Percentiles rank a stretch among this genome's conserved stretches.
Conservation (phyloP, 2,797 vertebrate species). For the Cynopterus sphinx region DNA sequence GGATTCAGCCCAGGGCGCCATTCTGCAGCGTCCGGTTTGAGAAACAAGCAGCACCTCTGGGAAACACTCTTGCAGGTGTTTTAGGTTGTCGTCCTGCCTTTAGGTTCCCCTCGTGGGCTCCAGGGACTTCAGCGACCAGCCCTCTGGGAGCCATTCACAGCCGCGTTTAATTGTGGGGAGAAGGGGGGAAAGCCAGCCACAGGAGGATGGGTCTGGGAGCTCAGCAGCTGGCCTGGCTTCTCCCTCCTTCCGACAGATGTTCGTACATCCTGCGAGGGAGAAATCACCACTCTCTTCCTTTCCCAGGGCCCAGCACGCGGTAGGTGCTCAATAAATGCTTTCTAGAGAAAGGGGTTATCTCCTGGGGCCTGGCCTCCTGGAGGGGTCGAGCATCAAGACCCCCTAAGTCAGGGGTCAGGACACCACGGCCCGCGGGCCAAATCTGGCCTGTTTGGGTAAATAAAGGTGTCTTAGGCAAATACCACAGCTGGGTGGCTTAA, state of each 20-base stretch:
- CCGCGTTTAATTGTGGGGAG: rapidly evolving
- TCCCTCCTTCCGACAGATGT: not conserved
- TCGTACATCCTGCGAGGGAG: rapidly evolving
- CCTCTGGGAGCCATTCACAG: not conserved
- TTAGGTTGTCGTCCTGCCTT: not conserved
- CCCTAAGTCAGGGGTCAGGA: not conserved
- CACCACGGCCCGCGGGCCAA: not conserved
- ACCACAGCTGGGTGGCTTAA: not conserved
- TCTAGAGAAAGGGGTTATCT: not conserved
- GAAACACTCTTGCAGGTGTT: not conserved
- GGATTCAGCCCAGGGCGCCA: rapidly evolving
- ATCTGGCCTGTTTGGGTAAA: not conserved
- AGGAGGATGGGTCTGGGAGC: not conserved
- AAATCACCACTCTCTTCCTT: not conserved
- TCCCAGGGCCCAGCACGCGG: not conserved
- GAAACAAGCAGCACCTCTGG: rapidly evolving
- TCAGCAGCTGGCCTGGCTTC: not conserved
- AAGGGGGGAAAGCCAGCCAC: not conserved
- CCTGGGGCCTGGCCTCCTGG: no score
- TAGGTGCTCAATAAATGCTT: not conserved
- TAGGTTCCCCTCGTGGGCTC: not conserved
- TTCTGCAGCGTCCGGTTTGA: not conserved
- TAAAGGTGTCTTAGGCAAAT: not conserved
- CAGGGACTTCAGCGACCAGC: not conserved
- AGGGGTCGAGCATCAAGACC: not conserved